phyloP scores from a whole-genome alignment of 2,888 invertebrate species.

The Lasioglossum leucozonium region DNA sequence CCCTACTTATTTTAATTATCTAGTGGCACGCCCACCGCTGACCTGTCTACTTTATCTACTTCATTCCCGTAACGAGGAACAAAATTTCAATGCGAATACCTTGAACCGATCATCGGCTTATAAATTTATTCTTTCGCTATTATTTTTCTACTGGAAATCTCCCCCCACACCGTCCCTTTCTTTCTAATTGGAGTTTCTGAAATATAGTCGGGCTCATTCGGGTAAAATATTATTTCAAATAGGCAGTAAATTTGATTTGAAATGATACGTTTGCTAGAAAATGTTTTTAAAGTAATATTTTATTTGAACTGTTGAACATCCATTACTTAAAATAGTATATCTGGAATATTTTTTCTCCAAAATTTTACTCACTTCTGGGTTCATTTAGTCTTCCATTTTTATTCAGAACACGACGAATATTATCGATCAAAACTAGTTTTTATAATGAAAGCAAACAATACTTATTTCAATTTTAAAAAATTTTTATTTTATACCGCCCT shows the following conservation, averaged over 20 bases:
- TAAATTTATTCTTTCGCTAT: neutral
- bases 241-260: neutral
- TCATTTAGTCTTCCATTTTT: no score
- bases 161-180: neutral
- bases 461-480: no score
- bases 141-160: neutral
- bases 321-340: no score
- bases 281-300: no score
- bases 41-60: constrained; percentile 48
- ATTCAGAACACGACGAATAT: no score
- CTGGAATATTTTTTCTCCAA: no score
- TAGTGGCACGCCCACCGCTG: constrained; percentile 34
- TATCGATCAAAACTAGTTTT: no score
- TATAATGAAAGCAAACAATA: no score
- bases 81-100: constrained; percentile 41
- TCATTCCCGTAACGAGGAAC: constrained; percentile 29
- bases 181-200: neutral
- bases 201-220: neutral
- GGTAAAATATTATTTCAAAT: neutral
- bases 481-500: no score
- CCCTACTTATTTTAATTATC: constrained; percentile 65
- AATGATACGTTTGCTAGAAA: no score
- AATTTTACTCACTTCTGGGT: no score
- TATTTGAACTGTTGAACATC: no score
- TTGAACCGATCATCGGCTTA: neutral